Base-by-base conservation (phyloP, 2,888 invertebrate genomes). In the Lamproptera curius region DNA sequence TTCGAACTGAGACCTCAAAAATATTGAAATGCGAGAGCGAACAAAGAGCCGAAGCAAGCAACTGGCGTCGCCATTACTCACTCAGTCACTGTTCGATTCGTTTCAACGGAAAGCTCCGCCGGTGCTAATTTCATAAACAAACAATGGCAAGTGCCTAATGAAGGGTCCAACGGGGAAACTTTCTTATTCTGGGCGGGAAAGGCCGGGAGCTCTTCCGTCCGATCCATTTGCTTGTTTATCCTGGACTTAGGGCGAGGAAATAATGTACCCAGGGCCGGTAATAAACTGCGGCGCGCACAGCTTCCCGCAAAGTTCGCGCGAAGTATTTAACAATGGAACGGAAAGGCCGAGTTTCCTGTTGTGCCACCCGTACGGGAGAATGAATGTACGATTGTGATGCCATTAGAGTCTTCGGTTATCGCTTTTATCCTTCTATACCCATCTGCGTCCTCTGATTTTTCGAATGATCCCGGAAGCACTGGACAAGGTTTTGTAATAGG, bases 211-310 rank as follows among this genome's bases (percentile, higher is more conserved):
- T 68, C 70, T 82, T 83, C 83, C 82, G 80, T 73, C 71, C 78
- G 73, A 78, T 76, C 81, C 84, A 83, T 84, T 84, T 79, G 73
- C 76, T 79, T 85, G 78, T 85, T 87, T 85, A 79, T 78, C 70
- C 73, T 77, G 70, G 74, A 76, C 82, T 82, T 77, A 76, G 67
- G 61, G 60, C 28, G 51, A 52, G 55, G 52, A 57, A 61, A 65
- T 61, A 57, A 63, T 59, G 54, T 54, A 40, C 37, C 51, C 40
- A 38, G 40, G 51, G 52, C 43, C 51, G 49, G 46, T 37, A 45
- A 53, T 46, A 47, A 43, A 49, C 49, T 49, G 49, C 49, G 49
- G 40, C 41, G 31, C 36, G 28, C 36, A 39, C 37, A 49, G 33
- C 35, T 53, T 38, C n/a, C 28, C 28, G 49, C 37, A 43, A 49